phyloP scores from a whole-genome alignment of 2,888 invertebrate genomes.

The Andrena chrysosceles region DNA sequence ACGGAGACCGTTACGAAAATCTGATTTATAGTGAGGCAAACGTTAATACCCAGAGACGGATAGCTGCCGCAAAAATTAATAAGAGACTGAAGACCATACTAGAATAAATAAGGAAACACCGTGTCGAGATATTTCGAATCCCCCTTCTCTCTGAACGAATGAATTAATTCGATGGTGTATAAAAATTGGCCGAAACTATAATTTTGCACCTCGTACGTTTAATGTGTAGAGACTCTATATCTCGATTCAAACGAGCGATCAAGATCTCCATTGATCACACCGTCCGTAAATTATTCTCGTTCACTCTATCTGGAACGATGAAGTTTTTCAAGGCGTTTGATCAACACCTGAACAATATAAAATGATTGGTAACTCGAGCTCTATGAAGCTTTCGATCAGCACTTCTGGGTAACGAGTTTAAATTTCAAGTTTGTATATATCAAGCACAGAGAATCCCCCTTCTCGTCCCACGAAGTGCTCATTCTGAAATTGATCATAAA shows the following conservation, averaged over 20 bases:
- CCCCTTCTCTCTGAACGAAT: conserved; percentile 37
- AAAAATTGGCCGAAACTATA: conserved; percentile 41
- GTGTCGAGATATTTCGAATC: conserved; percentile 25
- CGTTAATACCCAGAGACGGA: not conserved
- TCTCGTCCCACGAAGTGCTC: not conserved
- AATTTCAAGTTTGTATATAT: conserved; percentile 27
- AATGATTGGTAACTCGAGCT: conserved; percentile 1
- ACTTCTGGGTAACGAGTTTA: not conserved
- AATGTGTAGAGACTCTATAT: conserved; percentile 34
- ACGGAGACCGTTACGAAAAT: conserved; percentile 85
- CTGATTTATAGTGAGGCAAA: conserved; percentile 69
- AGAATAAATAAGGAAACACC: conserved; percentile 28
- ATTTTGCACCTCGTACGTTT: conserved; percentile 57
- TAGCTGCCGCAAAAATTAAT: conserved; percentile 23
- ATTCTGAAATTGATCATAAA: not conserved
- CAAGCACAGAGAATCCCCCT: not conserved
- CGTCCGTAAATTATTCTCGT: conserved; percentile 58
- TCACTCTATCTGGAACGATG: conserved; percentile 8
- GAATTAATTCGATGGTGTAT: conserved; percentile 33
- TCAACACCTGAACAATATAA: not conserved
- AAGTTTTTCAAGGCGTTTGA: not conserved
- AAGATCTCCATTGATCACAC: conserved; percentile 54
- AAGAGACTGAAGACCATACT: conserved; percentile 65
- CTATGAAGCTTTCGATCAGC: conserved; percentile 8
- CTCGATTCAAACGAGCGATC: conserved; percentile 33